Percentiles rank a stretch among this genome's conserved stretches.
phyloP scores from a whole-genome alignment of 2,888 invertebrate genomes.

The Eutolmus rufibarbis region DNA sequence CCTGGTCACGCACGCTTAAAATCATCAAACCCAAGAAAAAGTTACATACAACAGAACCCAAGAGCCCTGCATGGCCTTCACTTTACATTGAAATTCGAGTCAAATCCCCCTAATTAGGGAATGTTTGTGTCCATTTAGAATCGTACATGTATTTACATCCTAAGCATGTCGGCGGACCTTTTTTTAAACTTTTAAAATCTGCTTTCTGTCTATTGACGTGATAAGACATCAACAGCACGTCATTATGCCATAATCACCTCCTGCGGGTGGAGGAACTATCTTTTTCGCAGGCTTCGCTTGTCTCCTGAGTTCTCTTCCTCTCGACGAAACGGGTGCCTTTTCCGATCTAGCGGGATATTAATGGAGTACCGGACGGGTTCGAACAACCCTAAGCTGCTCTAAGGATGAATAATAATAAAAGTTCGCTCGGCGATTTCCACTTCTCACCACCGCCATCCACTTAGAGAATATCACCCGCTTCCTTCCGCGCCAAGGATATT shows the following conservation, averaged over 20 bases:
- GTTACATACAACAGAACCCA: neutral
- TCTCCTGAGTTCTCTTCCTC: neutral
- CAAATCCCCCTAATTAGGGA: slow-evolving; percentile 15
- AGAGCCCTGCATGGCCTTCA: neutral
- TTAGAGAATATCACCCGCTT: neutral
- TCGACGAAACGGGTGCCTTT: neutral
- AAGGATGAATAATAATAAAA: slow-evolving; percentile 8
- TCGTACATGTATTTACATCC: neutral
- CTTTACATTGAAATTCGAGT: slow-evolving; percentile 9
- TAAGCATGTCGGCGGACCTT: neutral
- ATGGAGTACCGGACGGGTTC: neutral
- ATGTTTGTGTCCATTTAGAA: neutral
- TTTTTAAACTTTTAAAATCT: neutral
- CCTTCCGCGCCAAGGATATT: neutral
- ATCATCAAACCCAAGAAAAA: neutral
- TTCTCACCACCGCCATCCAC: neutral
- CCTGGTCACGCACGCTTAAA: neutral
- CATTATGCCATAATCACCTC: neutral
- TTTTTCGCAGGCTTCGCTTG: neutral
- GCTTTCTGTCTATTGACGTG: neutral
- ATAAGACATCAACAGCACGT: slow-evolving; percentile 22
- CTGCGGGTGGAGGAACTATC: neutral
- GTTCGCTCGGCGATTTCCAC: neutral
- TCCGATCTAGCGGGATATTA: neutral
- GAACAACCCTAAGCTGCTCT: neutral